Evolutionary conservation across 2,113 vertebrate species (phyloP), one percentile per base, ranked within the genome.

Genomic region (Siphamia tubifer): DNA sequence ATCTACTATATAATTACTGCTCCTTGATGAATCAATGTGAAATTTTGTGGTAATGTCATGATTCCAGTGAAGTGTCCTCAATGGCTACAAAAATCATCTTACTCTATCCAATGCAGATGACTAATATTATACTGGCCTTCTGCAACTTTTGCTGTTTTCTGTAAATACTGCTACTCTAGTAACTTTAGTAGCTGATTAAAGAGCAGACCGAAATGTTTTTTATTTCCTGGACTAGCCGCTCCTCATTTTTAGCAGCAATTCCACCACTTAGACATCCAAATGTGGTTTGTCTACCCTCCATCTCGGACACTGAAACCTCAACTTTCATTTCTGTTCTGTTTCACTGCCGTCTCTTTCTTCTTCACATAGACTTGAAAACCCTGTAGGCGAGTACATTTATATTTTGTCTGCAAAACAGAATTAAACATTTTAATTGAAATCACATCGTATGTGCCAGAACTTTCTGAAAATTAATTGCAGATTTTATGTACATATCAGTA

Each of bases 121-220:
- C 36, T 56, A 36, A 74, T 51, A 25, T 27, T 44, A 28, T 11
- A 55, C 42, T 74, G 57, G 3, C 56, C 30, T 20, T 32, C 28
- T 66, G 32, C 54, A 51, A 61, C 28, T 25, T 39, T 36, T 16
- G 36, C 56, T 63, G 71, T 69, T 68, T 65, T 16, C 64, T 75
- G 53, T 64, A 68, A 82, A 75, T 68, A 56, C 49, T 39, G 44
- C 81, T 63, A 49, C 34, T 55, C 57, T 52, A 42, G 47, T 30
- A 65, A 74, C 42, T 75, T 75, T 23, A 81, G 74, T 74, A 76
- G 64, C 44, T 81, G 67, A 77, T 74, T 83, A 81, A 85, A 85
- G 79, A 82, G 78, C 35, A 67, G 65, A 57, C 42, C 20, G n/a
- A 32, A 56, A 19, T 21, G 31, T 77, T 73, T 78, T 78, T 72